Base-by-base conservation (phyloP, 2,888 invertebrate species). In the Hydrotaea cyrtoneurina region DNA sequence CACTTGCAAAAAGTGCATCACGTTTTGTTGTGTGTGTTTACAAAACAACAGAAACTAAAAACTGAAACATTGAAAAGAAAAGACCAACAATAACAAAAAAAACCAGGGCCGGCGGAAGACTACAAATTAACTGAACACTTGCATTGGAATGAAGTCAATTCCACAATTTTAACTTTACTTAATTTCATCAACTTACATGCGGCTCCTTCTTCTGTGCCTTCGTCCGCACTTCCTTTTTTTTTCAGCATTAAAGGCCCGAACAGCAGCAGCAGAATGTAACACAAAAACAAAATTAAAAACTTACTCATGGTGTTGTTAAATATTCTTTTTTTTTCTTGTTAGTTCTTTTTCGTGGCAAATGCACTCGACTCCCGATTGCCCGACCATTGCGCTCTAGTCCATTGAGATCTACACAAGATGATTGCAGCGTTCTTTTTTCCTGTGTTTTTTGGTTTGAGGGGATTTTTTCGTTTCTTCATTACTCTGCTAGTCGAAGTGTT, bases 101-200 rank as follows among this genome's bases (percentile, higher is more conserved):
- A 55, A 55, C 19, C 5, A 17, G 5, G 13, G 13, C n/a, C 26
- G 15, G 26, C 59, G 59, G 59, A 26, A 59, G 64, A 75, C 50
- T 76, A 75, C 78, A 81, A 80, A 78, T 84, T 75, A 80, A 81
- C 80, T 76, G 64, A 64, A 64, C 73, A 78, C 80, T 55, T 72
- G 31, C 69, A 31, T 15, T 64, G 62, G 57, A 78, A 78, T 84
- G 50, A 72, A 80, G 75, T 81, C 78, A 72, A 81, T 64, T 19
- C 75, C 80, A 83, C 59, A 59, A 26, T 59, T 59, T 59, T 59
- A 59, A 59, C 59, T 59, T 59, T 59, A 59, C 15, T 59, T 59
- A 59, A 59, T 59, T 59, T 59, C 59, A 59, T 59, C 59, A 59
- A 26, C 23, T 10, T 26, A 26, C 21, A 19, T 10, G 10, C 10